Base-by-base conservation (phyloP, 2,797 vertebrate genomes). In the Hippopotamyrus pictus region DNA sequence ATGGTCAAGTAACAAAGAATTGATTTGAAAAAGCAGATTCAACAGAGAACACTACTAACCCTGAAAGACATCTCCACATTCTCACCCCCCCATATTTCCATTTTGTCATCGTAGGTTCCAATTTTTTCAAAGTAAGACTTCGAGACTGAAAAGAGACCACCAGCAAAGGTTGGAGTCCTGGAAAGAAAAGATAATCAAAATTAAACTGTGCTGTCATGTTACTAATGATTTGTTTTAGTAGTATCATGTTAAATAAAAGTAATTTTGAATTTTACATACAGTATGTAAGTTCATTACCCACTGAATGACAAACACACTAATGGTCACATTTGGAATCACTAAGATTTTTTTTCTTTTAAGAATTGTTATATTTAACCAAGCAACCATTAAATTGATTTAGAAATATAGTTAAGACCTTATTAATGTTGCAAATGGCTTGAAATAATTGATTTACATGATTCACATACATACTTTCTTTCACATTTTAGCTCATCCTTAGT, bases 31-130 rank as follows among this genome's bases (percentile, higher is more conserved):
- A 57, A 51, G 5, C 19, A 33, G 41, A 29, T 50, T 33, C 51
- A n/a, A 87, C 17, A 19, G 12, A 44, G 12, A 37, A 83, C 41
- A 29, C 89, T n/a, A 93, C 97, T 95, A 90, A 99, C 98, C 97
- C 98, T 97, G 93, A 99, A 99, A 4, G 98, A 99, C 98, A 99
- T 99, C 93, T 99, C 98, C 88, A 99, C 96, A 29, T 99, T 99
- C 94, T 99, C 98, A 0, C 98, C 98, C 2, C 98, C 98, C 98
- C 98, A 99, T 90, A 99, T 99, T 95, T 99, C 98, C 98, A 99
- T 99, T 95, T 99, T 96, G 90, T 98, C 97, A 0, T 99, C 98
- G 0, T 99, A 99, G 54, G 98, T 97, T 83, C 98, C 98, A 0
- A 99, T 98, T 95, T 98, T 96, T 90, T 99, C 96, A 84, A 99